phyloP scores from a whole-genome alignment of 2,113 vertebrate species.

The Hystrix cristata region DNA sequence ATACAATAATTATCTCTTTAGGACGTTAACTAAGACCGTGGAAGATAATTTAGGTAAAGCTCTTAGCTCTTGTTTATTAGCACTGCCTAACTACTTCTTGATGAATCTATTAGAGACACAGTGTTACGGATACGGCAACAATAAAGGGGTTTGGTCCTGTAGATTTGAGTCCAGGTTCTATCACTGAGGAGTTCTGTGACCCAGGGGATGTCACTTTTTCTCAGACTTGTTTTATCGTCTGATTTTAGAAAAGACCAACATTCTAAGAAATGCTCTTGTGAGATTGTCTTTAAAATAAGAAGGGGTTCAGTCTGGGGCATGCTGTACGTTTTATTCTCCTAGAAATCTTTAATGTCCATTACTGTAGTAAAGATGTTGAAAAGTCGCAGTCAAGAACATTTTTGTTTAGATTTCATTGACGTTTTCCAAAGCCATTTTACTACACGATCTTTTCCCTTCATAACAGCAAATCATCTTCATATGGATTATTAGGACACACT shows the following conservation, averaged over 20 bases:
- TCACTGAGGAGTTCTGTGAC: background rate
- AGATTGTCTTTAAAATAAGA: background rate
- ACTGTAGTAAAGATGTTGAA: background rate
- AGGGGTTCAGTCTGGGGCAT: background rate
- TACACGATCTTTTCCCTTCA: background rate
- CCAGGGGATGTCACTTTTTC: background rate
- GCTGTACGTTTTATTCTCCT: background rate
- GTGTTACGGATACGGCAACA: background rate
- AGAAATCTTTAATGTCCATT: fast-evolving
- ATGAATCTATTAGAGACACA: background rate
- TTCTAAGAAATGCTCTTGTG: background rate
- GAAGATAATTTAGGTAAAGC: background rate
- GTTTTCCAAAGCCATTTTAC: background rate
- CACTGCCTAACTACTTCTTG: background rate
- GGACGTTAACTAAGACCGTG: background rate
- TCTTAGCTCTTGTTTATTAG: background rate
- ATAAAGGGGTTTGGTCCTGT: background rate
- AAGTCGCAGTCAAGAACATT: background rate
- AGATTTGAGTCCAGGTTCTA: background rate
- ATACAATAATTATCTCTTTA: background rate
- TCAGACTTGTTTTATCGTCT: background rate
- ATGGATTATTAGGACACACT: background rate
- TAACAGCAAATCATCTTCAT: background rate
- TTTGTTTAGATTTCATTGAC: background rate
- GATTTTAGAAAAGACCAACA: background rate